Evolutionary conservation across 64 coral and sea anemone genomes (phyloP).

Genomic region (Montipora sp.): DNA sequence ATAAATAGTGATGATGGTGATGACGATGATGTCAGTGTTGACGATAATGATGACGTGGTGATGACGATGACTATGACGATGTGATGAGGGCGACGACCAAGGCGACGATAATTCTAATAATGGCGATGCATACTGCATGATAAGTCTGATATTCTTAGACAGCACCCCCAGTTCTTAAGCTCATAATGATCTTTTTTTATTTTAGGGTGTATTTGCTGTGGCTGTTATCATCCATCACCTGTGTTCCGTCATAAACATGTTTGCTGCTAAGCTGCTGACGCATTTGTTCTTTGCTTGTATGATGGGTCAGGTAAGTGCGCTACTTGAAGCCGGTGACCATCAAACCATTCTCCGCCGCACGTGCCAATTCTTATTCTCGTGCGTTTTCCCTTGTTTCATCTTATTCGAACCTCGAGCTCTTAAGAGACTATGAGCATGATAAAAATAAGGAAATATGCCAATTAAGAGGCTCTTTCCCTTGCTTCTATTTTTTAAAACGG

Average conservation of each 20-base stretch:
- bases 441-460: no score
- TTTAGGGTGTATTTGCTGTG: slow-evolving; percentile 81
- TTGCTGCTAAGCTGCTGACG: slow-evolving; percentile 95
- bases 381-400: no score
- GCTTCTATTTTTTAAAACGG: no score
- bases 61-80: no score
- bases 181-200: background rate
- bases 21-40: background rate
- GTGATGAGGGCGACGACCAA: no score
- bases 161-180: background rate
- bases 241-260: slow-evolving; percentile 92
- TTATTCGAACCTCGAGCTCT: no score
- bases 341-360: no score
- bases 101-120: no score
- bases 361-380: no score
- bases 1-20: background rate
- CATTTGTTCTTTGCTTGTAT: slow-evolving; percentile 97
- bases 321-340: background rate
- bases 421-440: no score
- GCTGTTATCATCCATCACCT: slow-evolving; percentile 83
- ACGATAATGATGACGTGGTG: background rate
- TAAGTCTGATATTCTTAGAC: background rate
- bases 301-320: slow-evolving; percentile 69
- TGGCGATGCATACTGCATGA: no score
- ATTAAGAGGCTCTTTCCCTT: no score